These are phyloP conservation scores for Lithophane ornitopus DNA, from an alignment of 2,888 invertebrate species.

Conservation along the genomic window DNA sequence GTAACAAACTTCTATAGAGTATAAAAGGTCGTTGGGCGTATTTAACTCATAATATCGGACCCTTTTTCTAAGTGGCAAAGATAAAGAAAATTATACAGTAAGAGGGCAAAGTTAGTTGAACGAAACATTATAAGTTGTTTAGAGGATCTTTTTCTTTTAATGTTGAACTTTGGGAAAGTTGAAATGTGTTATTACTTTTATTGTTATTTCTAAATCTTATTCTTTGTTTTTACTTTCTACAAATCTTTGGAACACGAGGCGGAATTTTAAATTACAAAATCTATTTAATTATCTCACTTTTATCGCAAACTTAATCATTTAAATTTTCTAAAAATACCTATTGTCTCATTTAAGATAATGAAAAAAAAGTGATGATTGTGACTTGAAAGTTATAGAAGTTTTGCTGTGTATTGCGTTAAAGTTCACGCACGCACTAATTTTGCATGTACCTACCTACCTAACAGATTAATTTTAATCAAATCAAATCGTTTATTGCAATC, in stretches of 20 bases:
- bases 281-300: neutral
- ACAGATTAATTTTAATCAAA: neutral
- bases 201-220: conserved; percentile 31
- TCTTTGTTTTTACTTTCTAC: conserved; percentile 3
- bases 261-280: neutral
- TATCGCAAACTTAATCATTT: neutral
- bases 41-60: conserved; percentile 43
- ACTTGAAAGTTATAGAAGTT: neutral
- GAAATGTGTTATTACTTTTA: conserved; percentile 45
- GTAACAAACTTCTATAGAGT: conserved; percentile 25
- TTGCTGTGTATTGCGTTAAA: neutral
- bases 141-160: conserved; percentile 56
- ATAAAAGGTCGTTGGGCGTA: conserved; percentile 36
- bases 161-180: conserved; percentile 47
- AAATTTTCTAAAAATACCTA: neutral
- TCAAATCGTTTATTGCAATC: too few species aligned
- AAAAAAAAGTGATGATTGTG: neutral
- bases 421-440: neutral
- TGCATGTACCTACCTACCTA: neutral
- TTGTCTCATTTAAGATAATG: neutral
- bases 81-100: conserved; percentile 57
- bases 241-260: neutral
- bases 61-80: conserved; percentile 46
- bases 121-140: conserved; percentile 48
- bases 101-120: conserved; percentile 42